phyloP scores from a whole-genome alignment of 2,888 invertebrate species.

The Microctonus aethiopoides region DNA sequence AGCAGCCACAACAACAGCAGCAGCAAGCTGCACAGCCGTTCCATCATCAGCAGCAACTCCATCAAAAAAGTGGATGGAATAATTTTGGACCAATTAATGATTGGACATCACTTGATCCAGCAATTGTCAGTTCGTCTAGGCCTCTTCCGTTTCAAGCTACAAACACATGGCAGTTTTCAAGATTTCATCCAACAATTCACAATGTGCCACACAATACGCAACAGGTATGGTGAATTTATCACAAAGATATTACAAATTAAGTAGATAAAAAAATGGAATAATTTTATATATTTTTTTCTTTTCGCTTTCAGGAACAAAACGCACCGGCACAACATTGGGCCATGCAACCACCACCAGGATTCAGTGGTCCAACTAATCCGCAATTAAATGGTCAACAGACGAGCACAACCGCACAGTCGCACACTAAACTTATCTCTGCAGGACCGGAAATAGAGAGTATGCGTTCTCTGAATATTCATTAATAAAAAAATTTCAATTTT shows the following conservation, averaged over 20 bases:
- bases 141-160: slow-evolving; percentile 66
- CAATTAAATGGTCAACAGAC: slow-evolving; percentile 61
- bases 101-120: slow-evolving; percentile 94
- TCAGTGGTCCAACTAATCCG: slow-evolving; percentile 59
- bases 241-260: background rate
- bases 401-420: slow-evolving; percentile 64
- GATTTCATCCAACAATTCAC: slow-evolving; percentile 59
- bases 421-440: slow-evolving; percentile 65
- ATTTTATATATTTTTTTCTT: background rate
- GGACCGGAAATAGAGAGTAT: slow-evolving; percentile 66
- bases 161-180: slow-evolving; percentile 64
- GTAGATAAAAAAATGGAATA: no score
- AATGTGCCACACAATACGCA: slow-evolving; percentile 62
- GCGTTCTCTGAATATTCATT: slow-evolving; percentile 33
- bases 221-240: slow-evolving; percentile 52
- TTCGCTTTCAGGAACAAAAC: slow-evolving; percentile 56
- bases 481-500: background rate
- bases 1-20: slow-evolving; percentile 65
- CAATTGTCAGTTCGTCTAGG: slow-evolving; percentile 84
- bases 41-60: slow-evolving; percentile 65
- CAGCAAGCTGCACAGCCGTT: slow-evolving; percentile 62
- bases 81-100: slow-evolving; percentile 73
- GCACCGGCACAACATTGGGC: slow-evolving; percentile 64
- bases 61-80: slow-evolving; percentile 64
- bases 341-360: slow-evolving; percentile 65